phyloP scores from a whole-genome alignment of 2,797 vertebrate species.

The Gadopsis marmoratus region DNA sequence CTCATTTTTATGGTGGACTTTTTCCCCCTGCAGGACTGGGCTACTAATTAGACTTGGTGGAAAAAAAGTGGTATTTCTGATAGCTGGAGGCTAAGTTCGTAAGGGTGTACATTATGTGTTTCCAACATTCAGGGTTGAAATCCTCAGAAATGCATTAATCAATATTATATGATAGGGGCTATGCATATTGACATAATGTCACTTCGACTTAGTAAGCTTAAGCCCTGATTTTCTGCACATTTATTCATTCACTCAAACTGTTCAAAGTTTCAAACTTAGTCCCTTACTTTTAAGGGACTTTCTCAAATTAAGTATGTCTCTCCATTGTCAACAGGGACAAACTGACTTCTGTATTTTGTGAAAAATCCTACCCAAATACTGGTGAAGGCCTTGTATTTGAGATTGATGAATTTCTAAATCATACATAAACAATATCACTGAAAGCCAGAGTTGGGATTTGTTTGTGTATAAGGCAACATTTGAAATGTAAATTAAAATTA shows the following conservation, averaged over 20 bases:
- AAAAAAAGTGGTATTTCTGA: background rate
- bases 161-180: background rate
- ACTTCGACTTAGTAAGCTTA: background rate
- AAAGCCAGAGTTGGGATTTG: background rate
- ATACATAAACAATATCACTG: background rate
- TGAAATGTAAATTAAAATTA: background rate
- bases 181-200: background rate
- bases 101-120: background rate
- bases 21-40: background rate
- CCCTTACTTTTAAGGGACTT: background rate
- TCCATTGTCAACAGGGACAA: background rate
- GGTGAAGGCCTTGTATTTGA: background rate
- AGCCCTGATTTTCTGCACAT: background rate
- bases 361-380: background rate
- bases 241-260: background rate
- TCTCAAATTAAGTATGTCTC: background rate
- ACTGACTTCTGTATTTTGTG: background rate
- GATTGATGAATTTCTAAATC: background rate
- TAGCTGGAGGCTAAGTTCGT: background rate
- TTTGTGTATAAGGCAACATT: background rate
- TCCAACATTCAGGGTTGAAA: background rate
- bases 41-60: background rate
- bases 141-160: background rate
- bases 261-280: background rate
- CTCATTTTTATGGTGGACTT: background rate